These are phyloP conservation scores for Parochlus steinenii DNA, from an alignment of 2,888 invertebrate genomes.

Conservation along the genomic window DNA sequence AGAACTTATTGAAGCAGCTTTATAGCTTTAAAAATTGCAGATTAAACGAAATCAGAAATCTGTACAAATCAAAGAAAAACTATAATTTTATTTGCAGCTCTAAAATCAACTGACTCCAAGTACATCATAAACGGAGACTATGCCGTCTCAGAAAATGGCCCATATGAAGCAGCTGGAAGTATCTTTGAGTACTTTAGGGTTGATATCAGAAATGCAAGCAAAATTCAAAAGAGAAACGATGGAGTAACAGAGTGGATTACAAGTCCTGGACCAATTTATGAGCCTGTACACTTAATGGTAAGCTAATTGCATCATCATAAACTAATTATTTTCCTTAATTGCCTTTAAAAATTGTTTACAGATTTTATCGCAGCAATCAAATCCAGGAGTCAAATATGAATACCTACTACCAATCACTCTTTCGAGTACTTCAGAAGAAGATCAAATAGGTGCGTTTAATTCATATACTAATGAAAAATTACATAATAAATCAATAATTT, in stretches of 20 bases:
- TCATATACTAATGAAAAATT: too few relatives aligned
- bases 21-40: too few relatives aligned
- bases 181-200: constrained; percentile 62
- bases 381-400: constrained; percentile 81
- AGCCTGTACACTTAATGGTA: constrained; percentile 69
- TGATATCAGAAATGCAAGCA: constrained; percentile 32
- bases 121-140: constrained; percentile 76
- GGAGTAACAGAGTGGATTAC: constrained; percentile 57
- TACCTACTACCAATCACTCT: constrained; percentile 55
- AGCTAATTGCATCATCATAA: constrained; percentile 18
- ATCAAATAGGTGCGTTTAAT: too few relatives aligned
- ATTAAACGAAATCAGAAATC: too few relatives aligned
- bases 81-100: constrained; percentile 43
- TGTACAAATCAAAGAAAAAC: too few relatives aligned
- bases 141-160: constrained; percentile 53
- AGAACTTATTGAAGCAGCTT: too few relatives aligned
- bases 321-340: too few relatives aligned
- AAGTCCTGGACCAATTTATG: constrained; percentile 62
- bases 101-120: constrained; percentile 56
- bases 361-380: constrained; percentile 67
- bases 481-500: too few relatives aligned
- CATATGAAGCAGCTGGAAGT: constrained; percentile 63
- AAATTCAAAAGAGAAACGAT: constrained; percentile 25
- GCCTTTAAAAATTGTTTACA: too few relatives aligned
- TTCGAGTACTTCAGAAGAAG: constrained; percentile 28